Base-by-base conservation (phyloP, 2,113 vertebrate species). In the Vanacampus margaritifer region DNA sequence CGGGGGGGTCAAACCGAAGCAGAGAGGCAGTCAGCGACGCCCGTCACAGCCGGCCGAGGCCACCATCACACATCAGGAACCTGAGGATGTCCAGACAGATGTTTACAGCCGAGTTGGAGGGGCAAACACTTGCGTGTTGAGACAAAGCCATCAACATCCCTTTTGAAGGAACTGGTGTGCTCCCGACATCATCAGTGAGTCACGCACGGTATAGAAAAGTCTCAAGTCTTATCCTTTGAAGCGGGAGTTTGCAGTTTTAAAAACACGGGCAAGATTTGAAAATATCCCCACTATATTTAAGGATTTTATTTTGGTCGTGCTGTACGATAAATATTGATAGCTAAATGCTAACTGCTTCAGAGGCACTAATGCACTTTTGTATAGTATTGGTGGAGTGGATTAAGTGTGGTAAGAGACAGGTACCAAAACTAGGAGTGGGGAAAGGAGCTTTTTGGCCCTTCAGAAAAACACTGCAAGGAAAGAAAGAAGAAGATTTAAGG, bases 51-150 rank as follows among this genome's bases (percentile, higher is more conserved):
- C 88, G 88, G 72, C 86, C 87, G 58, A 80, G 81, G 79, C 89
- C 89, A 80, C 89, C 90, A 92, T 92, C 91, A 92, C 91, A 92
- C 91, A 92, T 88, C 90, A 88, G 84, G 88, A 88, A 84, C 89
- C 91, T 92, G 73, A 43, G 64, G 64, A 73, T 23, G 60, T 36
- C 48, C 17, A 63, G 62, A 26, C 54, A 32, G 26, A 57, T 28
- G 24, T 28, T 56, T 28, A 54, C 9, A 54, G 51, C 51, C 51
- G 12, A 54, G 4, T 8, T 23, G 21, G 48, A 21, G 48, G 12
- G 51, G 24, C 5, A n/a, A 23, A 54, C 51, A 13, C 23, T 54
- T 26, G 51, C 24, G 51, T 54, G 48, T 23, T 10, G 19, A n/a
- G 48, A 51, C 48, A 17, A 11, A 50, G n/a, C n/a, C 46, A 9